A percentile compares a stretch with the other conserved stretches of the same genome.
phyloP scores from a whole-genome alignment of 2,113 vertebrate genomes.

The Phyllostomus discolor region DNA sequence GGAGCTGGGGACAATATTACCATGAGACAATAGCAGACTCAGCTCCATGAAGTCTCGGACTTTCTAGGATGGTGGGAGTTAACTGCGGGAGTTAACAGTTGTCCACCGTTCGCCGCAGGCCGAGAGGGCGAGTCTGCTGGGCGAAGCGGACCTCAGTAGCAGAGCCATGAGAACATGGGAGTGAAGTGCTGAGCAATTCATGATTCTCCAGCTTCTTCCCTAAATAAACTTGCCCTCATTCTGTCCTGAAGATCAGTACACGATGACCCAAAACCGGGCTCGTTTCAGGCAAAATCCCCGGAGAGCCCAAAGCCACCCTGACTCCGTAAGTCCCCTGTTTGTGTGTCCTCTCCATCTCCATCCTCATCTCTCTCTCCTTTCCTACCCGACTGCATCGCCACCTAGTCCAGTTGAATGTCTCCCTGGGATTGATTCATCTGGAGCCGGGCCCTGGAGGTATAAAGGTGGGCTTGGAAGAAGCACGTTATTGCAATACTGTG shows the following conservation, averaged over 20 bases:
- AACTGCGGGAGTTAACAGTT: background rate
- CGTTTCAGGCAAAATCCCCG: background rate
- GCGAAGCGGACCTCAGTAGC: background rate
- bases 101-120: background rate
- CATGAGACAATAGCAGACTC: background rate
- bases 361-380: background rate
- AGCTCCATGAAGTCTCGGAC: background rate
- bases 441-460: background rate
- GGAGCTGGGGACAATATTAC: background rate
- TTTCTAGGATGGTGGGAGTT: background rate
- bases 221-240: background rate
- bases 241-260: background rate
- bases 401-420: background rate
- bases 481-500: fast-evolving
- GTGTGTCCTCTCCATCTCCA: background rate
- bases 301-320: background rate
- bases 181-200: background rate
- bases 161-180: background rate
- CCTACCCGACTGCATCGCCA: background rate
- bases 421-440: background rate
- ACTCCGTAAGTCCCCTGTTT: background rate
- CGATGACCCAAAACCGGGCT: background rate
- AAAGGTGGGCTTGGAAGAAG: background rate
- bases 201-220: background rate
- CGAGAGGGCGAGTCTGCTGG: background rate